phyloP scores from a whole-genome alignment of 2,888 invertebrate genomes.

The Plagodis dolabraria region DNA sequence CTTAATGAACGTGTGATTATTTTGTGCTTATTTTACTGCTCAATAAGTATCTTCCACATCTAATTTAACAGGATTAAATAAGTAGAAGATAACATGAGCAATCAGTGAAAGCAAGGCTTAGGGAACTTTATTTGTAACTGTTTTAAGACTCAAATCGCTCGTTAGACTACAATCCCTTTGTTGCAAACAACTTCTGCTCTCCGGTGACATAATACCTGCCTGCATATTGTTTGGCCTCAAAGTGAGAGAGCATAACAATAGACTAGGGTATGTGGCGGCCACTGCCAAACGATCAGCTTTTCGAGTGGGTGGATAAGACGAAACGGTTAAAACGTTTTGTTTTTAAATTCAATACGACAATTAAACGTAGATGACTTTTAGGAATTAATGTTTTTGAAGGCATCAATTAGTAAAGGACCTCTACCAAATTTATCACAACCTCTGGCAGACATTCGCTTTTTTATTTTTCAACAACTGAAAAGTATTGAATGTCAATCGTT shows the following conservation, averaged over 20 bases:
- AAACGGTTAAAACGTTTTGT: slow-evolving; percentile 38
- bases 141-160: slow-evolving; percentile 18
- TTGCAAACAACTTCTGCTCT: slow-evolving; percentile 32
- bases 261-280: slow-evolving; percentile 39
- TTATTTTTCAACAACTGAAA: slow-evolving; percentile 9
- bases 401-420: neutral
- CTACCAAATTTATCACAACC: slow-evolving; percentile 18
- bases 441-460: slow-evolving; percentile 18
- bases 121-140: slow-evolving; percentile 5
- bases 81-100: no score
- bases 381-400: slow-evolving; percentile 10
- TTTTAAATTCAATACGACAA: slow-evolving; percentile 34
- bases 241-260: slow-evolving; percentile 43
- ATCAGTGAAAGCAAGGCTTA: neutral
- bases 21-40: no score
- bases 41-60: no score
- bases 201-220: slow-evolving; percentile 37
- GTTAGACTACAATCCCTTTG: slow-evolving; percentile 21
- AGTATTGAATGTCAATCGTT: slow-evolving; percentile 12
- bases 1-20: no score
- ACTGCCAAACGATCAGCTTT: slow-evolving; percentile 50
- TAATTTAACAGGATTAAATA: no score
- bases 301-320: slow-evolving; percentile 44
- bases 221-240: slow-evolving; percentile 31
- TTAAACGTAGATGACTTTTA: slow-evolving; percentile 30